phyloP scores from a whole-genome alignment of 2,113 vertebrate species.

The Ceyx margarethae region DNA sequence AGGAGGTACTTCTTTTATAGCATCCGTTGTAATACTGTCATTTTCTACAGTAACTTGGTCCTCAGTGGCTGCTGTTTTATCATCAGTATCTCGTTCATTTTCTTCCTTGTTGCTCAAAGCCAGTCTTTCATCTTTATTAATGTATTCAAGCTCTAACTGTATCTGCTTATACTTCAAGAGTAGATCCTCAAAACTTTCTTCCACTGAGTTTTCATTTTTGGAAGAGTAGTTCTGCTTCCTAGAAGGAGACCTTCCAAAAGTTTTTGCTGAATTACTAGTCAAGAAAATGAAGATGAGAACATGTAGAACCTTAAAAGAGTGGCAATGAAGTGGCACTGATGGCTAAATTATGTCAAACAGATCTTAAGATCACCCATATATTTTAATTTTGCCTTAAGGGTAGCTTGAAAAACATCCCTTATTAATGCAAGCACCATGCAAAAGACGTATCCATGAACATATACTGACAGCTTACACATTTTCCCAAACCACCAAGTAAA shows the following conservation, averaged over 20 bases:
- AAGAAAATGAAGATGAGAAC: constrained; percentile 72
- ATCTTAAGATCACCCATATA: background rate
- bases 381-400: background rate
- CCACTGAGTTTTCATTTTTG: constrained; percentile 81
- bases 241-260: constrained; percentile 73
- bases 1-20: constrained; percentile 62
- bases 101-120: constrained; percentile 81
- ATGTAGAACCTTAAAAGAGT: background rate
- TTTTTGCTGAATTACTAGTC: constrained; percentile 83
- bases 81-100: constrained; percentile 46
- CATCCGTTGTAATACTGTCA: constrained; percentile 73
- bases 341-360: background rate
- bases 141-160: constrained; percentile 93
- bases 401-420: background rate
- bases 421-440: background rate
- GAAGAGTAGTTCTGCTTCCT: constrained; percentile 79
- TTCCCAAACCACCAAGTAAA: background rate
- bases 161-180: constrained; percentile 96
- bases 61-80: constrained; percentile 49
- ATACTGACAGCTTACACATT: background rate
- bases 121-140: constrained; percentile 92
- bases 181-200: constrained; percentile 96
- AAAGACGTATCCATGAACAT: background rate
- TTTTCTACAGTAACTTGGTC: constrained; percentile 67
- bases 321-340: background rate